A percentile compares a stretch with the other conserved stretches of the same genome.
Conservation (phyloP, 2,113 vertebrate species). For the Carlito syrichta region DNA sequence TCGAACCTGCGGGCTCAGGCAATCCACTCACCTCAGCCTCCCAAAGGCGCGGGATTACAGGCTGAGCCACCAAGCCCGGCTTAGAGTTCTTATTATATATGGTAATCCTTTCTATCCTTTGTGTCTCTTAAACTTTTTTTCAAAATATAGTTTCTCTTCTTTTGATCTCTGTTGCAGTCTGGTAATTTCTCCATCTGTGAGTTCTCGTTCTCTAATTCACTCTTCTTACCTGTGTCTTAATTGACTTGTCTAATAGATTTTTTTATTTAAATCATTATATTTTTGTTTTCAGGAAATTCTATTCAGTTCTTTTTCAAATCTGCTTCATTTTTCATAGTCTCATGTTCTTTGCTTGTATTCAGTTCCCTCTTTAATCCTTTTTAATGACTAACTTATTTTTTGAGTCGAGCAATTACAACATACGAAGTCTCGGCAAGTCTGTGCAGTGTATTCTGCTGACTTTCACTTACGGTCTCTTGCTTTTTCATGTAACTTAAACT, state of each 20-base stretch:
- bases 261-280: background rate
- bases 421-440: background rate
- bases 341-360: background rate
- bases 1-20: too few relatives aligned
- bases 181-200: background rate
- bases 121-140: background rate
- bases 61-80: too few relatives aligned
- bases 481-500: background rate
- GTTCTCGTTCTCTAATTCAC: background rate
- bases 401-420: background rate
- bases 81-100: background rate
- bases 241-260: background rate
- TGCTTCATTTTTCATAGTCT: background rate
- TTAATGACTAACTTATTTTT: background rate
- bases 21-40: too few relatives aligned
- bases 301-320: background rate
- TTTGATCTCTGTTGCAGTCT: background rate
- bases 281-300: background rate
- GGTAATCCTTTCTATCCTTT: background rate
- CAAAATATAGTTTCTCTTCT: background rate
- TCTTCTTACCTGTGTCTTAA: background rate
- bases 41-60: too few relatives aligned
- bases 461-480: background rate
- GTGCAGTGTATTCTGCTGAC: background rate
- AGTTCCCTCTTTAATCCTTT: background rate